Evolutionary conservation across 2,888 invertebrate species (phyloP).

Genomic region (Drosophila neutralis): DNA sequence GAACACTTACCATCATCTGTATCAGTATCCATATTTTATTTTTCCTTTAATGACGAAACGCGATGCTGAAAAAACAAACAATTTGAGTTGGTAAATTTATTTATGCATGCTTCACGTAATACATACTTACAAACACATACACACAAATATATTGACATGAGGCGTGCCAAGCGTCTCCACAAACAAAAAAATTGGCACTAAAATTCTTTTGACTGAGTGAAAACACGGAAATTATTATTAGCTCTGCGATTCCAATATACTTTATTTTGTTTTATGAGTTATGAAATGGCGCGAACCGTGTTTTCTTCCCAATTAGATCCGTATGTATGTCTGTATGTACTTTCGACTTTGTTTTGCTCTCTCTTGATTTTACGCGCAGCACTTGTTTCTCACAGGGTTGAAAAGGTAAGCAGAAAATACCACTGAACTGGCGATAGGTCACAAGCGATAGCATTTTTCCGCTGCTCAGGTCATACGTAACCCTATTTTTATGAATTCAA

Average conservation of each 20-base stretch:
- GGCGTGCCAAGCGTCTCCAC: conserved; percentile 24
- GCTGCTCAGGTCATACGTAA: conserved; percentile 16
- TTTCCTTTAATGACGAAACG: conserved; percentile 6
- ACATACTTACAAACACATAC: conserved; percentile 18
- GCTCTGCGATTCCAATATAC: background rate
- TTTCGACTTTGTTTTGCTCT: conserved; percentile 45
- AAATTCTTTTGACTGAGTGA: conserved; percentile 2
- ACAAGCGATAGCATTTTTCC: background rate
- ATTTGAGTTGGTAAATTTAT: conserved; percentile 34
- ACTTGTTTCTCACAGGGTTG: conserved; percentile 49
- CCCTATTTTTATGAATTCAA: background rate
- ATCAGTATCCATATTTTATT: conserved; percentile 44
- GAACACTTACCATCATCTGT: conserved; percentile 47
- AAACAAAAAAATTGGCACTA: conserved; percentile 19
- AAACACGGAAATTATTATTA: conserved; percentile 8
- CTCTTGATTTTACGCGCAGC: conserved; percentile 29
- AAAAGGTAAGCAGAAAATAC: conserved; percentile 81
- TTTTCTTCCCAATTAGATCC: conserved; percentile 48
- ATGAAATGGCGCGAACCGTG: conserved; percentile 50
- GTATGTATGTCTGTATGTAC: conserved; percentile 34
- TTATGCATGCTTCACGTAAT: conserved; percentile 23
- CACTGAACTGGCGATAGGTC: conserved; percentile 21
- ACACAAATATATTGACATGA: conserved; percentile 15
- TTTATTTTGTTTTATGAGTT: conserved; percentile 23
- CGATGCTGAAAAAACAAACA: conserved; percentile 25